These are phyloP conservation scores for Lucilia cuprina DNA, from an alignment of 1,140 invertebrate genomes.

Conservation along the genomic window DNA sequence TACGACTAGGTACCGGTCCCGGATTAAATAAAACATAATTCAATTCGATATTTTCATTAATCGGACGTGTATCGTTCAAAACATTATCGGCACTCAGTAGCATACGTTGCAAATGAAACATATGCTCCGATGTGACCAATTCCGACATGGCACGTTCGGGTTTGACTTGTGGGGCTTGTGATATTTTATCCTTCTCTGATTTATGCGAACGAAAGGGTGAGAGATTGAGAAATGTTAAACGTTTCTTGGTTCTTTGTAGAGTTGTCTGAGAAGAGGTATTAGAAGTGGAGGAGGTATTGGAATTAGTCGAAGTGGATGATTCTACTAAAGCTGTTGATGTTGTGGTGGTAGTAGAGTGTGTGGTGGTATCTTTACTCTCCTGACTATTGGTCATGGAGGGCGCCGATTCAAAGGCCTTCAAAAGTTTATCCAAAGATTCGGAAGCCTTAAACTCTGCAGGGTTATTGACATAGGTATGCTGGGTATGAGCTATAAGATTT, in stretches of 20 bases:
- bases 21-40: constrained; percentile 61
- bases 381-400: constrained; percentile 59
- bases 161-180: not conserved
- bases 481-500: constrained; percentile 42
- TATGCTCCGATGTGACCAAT: constrained; percentile 54
- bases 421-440: constrained; percentile 30
- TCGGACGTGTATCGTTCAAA: constrained; percentile 47
- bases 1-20: constrained; percentile 59
- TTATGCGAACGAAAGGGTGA: constrained; percentile 51
- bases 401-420: constrained; percentile 45
- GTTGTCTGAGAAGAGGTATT: constrained; percentile 42
- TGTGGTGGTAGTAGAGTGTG: constrained; percentile 41
- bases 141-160: constrained; percentile 39
- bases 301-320: constrained; percentile 56
- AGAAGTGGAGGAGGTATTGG: constrained; percentile 39
- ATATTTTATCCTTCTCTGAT: not conserved
- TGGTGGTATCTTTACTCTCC: constrained; percentile 53
- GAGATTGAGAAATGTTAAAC: constrained; percentile 56
- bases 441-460: constrained; percentile 4
- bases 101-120: constrained; percentile 55
- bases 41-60: constrained; percentile 58
- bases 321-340: constrained; percentile 57
- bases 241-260: constrained; percentile 48
- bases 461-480: constrained; percentile 4
- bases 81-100: constrained; percentile 40